A percentile compares a stretch with the other conserved stretches of the same genome.
Conservation (phyloP, 2,113 vertebrate species). For the Alouatta palliata region DNA sequence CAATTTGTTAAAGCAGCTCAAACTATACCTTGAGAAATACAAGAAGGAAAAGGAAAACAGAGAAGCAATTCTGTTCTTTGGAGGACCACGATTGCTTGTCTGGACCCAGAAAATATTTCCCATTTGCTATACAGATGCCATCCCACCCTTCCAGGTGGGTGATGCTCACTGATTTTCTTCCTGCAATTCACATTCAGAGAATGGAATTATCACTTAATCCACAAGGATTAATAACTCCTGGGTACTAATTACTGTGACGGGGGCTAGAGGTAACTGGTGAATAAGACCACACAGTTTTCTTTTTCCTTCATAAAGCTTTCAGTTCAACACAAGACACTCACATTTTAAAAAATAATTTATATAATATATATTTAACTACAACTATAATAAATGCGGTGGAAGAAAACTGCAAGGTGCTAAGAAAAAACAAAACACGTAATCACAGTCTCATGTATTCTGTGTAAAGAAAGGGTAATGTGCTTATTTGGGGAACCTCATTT, state of each 20-base stretch:
- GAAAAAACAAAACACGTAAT: neutral
- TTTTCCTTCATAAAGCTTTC: neutral
- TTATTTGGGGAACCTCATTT: neutral
- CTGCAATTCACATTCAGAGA: neutral
- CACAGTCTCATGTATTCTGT: neutral
- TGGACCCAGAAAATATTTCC: neutral
- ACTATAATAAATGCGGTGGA: neutral
- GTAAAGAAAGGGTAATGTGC: neutral
- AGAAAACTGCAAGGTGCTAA: neutral
- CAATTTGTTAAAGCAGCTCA: neutral
- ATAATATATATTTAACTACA: neutral
- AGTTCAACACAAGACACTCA: neutral
- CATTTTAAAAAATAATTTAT: neutral
- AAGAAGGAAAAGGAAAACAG: neutral
- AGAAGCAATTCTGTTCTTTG: neutral
- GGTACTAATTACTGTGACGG: neutral
- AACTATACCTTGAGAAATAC: neutral
- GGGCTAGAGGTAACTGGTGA: neutral
- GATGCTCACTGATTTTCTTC: neutral
- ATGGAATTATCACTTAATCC: neutral
- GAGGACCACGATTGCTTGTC: neutral
- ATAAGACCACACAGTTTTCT: neutral
- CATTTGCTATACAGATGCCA: neutral
- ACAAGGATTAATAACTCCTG: neutral
- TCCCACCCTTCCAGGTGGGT: neutral